A percentile compares a stretch with the other conserved stretches of the same genome.
Evolutionary conservation across 1,140 invertebrate genomes (phyloP).

Genomic region (Drosophila kurseongensis): DNA sequence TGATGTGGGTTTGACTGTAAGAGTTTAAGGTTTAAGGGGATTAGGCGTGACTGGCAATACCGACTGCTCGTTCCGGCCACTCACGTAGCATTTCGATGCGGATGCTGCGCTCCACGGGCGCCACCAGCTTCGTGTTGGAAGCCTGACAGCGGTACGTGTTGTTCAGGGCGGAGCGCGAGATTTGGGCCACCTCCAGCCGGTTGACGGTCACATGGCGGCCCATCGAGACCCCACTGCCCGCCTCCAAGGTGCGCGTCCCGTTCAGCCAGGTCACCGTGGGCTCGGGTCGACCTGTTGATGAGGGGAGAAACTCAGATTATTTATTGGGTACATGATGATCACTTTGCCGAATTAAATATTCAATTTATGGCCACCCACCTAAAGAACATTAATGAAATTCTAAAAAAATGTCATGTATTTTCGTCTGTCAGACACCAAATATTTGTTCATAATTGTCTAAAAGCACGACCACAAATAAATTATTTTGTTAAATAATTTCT

Average conservation of each 20-base stretch:
- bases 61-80: slow-evolving; percentile 76
- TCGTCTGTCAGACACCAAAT: too few species aligned
- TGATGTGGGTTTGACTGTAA: slow-evolving; percentile 90
- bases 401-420: too few species aligned
- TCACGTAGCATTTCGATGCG: slow-evolving; percentile 92
- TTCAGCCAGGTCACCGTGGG: slow-evolving; percentile 93
- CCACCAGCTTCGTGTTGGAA: slow-evolving; percentile 93
- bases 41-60: slow-evolving; percentile 70
- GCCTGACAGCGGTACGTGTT: slow-evolving; percentile 94
- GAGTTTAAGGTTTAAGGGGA: slow-evolving; percentile 41
- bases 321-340: neutral
- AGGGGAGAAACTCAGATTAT: slow-evolving; percentile 13
- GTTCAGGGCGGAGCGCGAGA: slow-evolving; percentile 91
- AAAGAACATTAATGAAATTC: too few species aligned
- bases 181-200: slow-evolving; percentile 89
- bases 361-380: too few species aligned
- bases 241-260: slow-evolving; percentile 86
- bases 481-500: too few species aligned
- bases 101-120: slow-evolving; percentile 91
- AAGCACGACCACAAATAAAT: too few species aligned
- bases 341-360: neutral
- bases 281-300: slow-evolving; percentile 89
- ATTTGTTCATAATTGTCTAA: too few species aligned
- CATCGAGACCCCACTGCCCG: slow-evolving; percentile 87
- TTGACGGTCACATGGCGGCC: slow-evolving; percentile 92